Evolutionary conservation across 1,140 invertebrate genomes (phyloP), one percentile per base, ranked within the genome.

Genomic region (Caenorhabditis inopinata): DNA sequence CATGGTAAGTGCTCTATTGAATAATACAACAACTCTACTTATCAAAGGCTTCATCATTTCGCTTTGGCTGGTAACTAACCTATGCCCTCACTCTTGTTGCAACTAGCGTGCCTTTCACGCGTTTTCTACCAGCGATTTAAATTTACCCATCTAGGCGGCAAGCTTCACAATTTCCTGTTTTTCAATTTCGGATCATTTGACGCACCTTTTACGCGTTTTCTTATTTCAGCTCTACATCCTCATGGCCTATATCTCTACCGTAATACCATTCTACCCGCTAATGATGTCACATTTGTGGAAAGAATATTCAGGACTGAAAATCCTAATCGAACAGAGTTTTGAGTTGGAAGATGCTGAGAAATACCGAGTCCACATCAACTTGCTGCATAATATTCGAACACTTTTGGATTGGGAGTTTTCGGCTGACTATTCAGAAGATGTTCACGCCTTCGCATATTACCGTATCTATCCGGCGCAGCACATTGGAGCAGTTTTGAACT

Each of bases 391-490:
- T 27, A 6, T 78, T n/a, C n/a, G 76, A 38, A 53, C 29, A 9
- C 14, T 78, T 62, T 32, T 78, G n/a, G 76, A 78, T 12, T 78
- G 76, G 76, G 76, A 78, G 11, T 25, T 78, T 9, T 5, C 38
- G 12, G 51, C 11, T 3, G 42, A 23, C 12, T 9, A 35, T 18
- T 21, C n/a, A 11, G 16, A 9, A 68, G 32, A 68, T 4, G 51
- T 25, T n/a, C 2, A 18, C 32, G 4, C 58, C 11, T 68, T 38
- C 58, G 25, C 32, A 7, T 68, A 21, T 18, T 68, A 32, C 29
- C 7, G 38, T 0, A 11, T 68, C 6, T 68, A 42, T 21, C 58
- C 58, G 6, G 58, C 29, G 12, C 32, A 68, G 32, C 1, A 38
- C n/a, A 12, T 68, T 38, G 58, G 58, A 3, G 3, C 32, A 1